Percentiles rank a stretch among this genome's conserved stretches.
Evolutionary conservation across 1,140 invertebrate species (phyloP).

Genomic region (Nilaparvata lugens): DNA sequence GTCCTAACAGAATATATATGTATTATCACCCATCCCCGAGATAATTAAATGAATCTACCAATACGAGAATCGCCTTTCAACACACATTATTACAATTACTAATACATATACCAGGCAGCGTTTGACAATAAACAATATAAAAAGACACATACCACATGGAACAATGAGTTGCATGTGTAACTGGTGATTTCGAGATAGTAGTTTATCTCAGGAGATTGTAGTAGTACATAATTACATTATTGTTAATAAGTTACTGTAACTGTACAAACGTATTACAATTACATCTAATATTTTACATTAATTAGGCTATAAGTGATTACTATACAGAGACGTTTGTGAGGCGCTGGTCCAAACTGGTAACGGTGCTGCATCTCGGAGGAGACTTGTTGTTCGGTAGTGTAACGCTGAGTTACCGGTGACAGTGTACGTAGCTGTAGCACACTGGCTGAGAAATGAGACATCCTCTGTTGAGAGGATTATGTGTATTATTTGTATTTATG

Average conservation of each 20-base stretch:
- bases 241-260: neutral
- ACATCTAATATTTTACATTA: neutral
- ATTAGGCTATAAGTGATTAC: slow-evolving; percentile 3
- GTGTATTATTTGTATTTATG: no score
- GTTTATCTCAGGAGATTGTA: neutral
- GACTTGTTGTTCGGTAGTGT: no score
- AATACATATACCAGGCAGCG: slow-evolving; percentile 2
- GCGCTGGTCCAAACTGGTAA: no score
- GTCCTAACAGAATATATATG: neutral
- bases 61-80: slow-evolving; percentile 1
- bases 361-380: no score
- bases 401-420: no score
- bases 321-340: neutral
- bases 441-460: no score
- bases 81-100: slow-evolving; percentile 3
- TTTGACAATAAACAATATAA: slow-evolving; percentile 1
- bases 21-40: slow-evolving; percentile 1
- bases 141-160: slow-evolving; percentile 4
- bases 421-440: no score
- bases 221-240: neutral
- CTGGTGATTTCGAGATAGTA: neutral
- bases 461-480: no score
- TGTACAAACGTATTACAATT: slow-evolving; percentile 2
- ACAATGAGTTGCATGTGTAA: neutral
- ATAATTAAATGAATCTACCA: neutral